Evolutionary conservation across 2,797 vertebrate species (phyloP).

Genomic region (Spinus olivaceus): DNA sequence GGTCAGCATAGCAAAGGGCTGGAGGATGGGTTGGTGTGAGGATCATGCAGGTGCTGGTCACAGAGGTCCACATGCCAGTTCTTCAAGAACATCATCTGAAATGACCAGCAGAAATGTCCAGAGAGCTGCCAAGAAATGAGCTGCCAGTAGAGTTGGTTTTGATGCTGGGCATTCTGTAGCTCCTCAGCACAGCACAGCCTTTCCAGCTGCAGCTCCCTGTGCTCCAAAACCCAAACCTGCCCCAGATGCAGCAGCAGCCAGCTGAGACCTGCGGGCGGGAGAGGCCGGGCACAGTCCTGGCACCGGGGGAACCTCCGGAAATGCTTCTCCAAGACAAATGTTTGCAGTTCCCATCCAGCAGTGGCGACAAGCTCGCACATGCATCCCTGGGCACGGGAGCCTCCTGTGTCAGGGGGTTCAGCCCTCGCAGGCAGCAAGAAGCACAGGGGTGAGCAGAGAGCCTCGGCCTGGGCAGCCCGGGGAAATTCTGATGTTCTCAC

Average conservation of each 20-base stretch:
- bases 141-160: not conserved
- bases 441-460: not conserved
- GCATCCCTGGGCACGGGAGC: not conserved
- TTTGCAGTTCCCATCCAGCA: not conserved
- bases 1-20: not conserved
- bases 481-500: not conserved
- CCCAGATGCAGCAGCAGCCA: not conserved
- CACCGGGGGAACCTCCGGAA: not conserved
- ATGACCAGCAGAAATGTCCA: not conserved
- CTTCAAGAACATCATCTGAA: not conserved
- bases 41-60: not conserved
- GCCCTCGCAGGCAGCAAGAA: not conserved
- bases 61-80: accelerated
- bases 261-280: accelerated
- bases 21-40: not conserved
- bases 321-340: not conserved
- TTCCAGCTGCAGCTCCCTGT: not conserved
- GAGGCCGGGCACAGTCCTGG: not conserved
- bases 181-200: accelerated
- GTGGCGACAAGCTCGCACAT: not conserved
- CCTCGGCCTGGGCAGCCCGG: not conserved
- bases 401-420: not conserved
- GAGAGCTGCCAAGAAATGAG: not conserved
- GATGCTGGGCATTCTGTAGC: accelerated
- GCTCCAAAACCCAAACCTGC: not conserved